A percentile compares a stretch with the other conserved stretches of the same genome.
phyloP scores from a whole-genome alignment of 2,797 vertebrate genomes.

The Falco columbarius region DNA sequence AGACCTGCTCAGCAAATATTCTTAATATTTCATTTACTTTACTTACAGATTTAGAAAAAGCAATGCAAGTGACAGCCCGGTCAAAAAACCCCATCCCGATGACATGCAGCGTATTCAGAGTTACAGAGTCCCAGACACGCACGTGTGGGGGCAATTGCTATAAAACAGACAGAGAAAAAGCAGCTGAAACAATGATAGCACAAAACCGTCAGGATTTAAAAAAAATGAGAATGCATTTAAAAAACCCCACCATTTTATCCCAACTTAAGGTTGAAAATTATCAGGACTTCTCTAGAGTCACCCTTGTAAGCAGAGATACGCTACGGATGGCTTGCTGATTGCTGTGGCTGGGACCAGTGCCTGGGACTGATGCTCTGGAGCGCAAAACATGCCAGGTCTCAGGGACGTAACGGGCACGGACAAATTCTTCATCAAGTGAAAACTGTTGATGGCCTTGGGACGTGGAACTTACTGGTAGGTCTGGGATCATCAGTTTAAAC shows the following conservation, averaged over 20 bases:
- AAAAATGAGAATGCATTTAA: neutral
- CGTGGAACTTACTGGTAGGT: neutral
- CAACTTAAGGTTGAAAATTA: neutral
- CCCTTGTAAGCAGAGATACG: neutral
- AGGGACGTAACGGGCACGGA: neutral
- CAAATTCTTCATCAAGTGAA: neutral
- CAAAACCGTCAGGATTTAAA: neutral
- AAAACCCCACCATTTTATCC: neutral
- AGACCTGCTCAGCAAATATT: neutral
- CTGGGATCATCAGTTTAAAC: neutral
- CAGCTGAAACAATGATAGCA: neutral
- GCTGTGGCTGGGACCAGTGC: neutral
- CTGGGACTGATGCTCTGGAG: neutral
- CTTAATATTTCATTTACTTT: conserved; percentile 45
- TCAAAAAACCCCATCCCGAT: conserved; percentile 94
- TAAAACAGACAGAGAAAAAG: neutral
- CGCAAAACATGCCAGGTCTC: rapidly evolving
- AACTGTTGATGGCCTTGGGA: neutral
- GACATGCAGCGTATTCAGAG: conserved; percentile 93
- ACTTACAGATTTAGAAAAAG: conserved; percentile 97
- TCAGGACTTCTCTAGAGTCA: neutral
- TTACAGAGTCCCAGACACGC: conserved; percentile 97
- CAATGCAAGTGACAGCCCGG: conserved; percentile 92
- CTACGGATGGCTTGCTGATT: neutral
- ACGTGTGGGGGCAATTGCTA: conserved; percentile 94